Conservation (phyloP, 2,888 invertebrate species). For the Pegoplata infirma region DNA sequence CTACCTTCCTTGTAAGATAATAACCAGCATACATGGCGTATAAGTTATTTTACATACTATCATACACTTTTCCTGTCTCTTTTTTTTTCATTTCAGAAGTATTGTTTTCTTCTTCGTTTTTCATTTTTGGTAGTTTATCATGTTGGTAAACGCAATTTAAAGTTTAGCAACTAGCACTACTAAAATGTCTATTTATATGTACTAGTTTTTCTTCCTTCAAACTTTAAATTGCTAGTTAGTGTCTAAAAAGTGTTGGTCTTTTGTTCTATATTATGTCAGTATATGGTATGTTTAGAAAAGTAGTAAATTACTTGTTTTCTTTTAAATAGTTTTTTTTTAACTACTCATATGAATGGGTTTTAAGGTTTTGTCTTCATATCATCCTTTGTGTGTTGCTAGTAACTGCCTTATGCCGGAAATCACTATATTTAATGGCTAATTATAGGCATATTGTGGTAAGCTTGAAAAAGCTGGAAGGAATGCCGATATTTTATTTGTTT, state of each 20-base stretch:
- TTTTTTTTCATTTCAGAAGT: conserved; percentile 6
- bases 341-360: not conserved
- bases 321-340: not conserved
- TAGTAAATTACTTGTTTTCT: conserved; percentile 1
- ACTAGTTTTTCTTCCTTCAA: not conserved
- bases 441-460: conserved; percentile 73
- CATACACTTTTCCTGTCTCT: not conserved
- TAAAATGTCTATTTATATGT: not conserved
- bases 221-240: conserved; percentile 46
- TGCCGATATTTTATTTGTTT: no score
- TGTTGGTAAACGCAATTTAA: conserved; percentile 45
- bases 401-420: conserved; percentile 68
- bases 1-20: no score
- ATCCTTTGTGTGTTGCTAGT: not conserved
- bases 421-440: conserved; percentile 76
- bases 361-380: not conserved
- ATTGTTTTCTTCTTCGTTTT: no score
- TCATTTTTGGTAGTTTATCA: conserved; percentile 34
- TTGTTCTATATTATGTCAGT: conserved; percentile 33
- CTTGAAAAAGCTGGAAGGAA: no score
- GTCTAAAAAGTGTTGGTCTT: conserved; percentile 55
- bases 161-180: conserved; percentile 43
- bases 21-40: not conserved
- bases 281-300: not conserved
- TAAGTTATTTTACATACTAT: conserved; percentile 9